A percentile compares a stretch with the other conserved stretches of the same genome.
phyloP scores from a whole-genome alignment of 2,113 vertebrate genomes.

The Terrapene triunguis region DNA sequence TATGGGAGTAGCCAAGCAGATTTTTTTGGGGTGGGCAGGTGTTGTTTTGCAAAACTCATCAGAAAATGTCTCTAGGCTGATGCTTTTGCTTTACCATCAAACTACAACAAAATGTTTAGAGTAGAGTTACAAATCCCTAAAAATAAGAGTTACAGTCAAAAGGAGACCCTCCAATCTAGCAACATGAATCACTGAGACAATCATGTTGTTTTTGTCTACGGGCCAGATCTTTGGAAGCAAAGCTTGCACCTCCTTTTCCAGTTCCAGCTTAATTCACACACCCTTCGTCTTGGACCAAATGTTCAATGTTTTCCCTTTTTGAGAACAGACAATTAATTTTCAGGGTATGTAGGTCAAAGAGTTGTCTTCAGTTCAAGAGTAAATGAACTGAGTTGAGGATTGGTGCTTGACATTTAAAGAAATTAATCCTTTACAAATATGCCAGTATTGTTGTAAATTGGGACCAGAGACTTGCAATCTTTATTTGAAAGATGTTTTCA shows the following conservation, averaged over 20 bases:
- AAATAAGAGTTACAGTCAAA: constrained; percentile 23
- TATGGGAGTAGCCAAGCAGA: not conserved
- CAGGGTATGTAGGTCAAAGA: constrained; percentile 31
- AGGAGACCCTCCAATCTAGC: constrained; percentile 28
- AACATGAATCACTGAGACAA: constrained; percentile 23
- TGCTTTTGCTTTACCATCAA: not conserved
- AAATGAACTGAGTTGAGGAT: constrained; percentile 45
- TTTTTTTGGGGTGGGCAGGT: not conserved
- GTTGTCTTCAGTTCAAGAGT: constrained; percentile 54
- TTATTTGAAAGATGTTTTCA: constrained; percentile 66
- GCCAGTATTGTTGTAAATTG: constrained; percentile 51
- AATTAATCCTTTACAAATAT: constrained; percentile 56
- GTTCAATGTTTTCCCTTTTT: constrained; percentile 44
- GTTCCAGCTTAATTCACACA: constrained; percentile 33
- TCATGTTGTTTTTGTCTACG: not conserved
- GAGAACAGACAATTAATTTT: constrained; percentile 44
- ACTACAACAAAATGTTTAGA: not conserved
- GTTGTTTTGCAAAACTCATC: not conserved
- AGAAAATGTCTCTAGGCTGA: constrained; percentile 5
- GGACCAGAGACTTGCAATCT: constrained; percentile 54
- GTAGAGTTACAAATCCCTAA: constrained; percentile 19
- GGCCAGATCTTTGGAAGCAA: constrained; percentile 35
- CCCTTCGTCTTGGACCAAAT: constrained; percentile 44
- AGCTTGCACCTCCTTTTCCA: constrained; percentile 7
- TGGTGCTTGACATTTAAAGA: constrained; percentile 48